phyloP scores from a whole-genome alignment of 1,140 invertebrate genomes.

The Caenorhabditis inopinata region DNA sequence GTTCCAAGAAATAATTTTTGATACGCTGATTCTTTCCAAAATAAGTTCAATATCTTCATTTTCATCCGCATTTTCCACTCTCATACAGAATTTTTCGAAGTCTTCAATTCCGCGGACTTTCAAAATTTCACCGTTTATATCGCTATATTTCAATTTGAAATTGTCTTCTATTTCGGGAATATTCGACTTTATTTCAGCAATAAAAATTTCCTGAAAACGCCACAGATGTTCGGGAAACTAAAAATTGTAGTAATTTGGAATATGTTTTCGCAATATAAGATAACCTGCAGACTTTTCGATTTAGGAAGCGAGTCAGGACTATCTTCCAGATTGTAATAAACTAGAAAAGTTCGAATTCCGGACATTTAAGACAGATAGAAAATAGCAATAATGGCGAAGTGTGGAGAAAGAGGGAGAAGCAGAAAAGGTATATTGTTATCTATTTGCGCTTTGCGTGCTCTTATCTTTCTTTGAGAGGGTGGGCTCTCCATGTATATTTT shows the following conservation, averaged over 20 bases:
- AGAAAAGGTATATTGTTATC: not conserved
- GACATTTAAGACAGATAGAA: not conserved
- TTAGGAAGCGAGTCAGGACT: not conserved
- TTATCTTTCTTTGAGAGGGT: not conserved
- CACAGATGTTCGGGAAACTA: not conserved
- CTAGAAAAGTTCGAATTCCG: not conserved
- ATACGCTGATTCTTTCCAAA: not conserved
- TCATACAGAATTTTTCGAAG: not conserved
- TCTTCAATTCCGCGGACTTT: not conserved
- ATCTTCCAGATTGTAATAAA: not conserved
- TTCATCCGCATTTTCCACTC: not conserved
- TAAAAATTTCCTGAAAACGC: not conserved
- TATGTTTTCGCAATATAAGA: too few relatives aligned
- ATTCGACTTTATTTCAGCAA: not conserved
- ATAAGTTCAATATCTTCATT: not conserved
- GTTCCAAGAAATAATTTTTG: not conserved
- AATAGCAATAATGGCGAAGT: too few relatives aligned
- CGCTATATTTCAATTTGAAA: conserved; percentile 21
- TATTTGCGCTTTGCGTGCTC: conserved; percentile 12
- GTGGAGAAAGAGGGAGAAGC: not conserved
- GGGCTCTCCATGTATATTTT: too few relatives aligned
- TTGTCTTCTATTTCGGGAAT: not conserved
- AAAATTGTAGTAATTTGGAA: not conserved
- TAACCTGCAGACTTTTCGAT: not conserved
- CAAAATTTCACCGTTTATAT: not conserved